Evolutionary conservation across 2,888 invertebrate species (phyloP).

Genomic region (Steinernema scapterisci): DNA sequence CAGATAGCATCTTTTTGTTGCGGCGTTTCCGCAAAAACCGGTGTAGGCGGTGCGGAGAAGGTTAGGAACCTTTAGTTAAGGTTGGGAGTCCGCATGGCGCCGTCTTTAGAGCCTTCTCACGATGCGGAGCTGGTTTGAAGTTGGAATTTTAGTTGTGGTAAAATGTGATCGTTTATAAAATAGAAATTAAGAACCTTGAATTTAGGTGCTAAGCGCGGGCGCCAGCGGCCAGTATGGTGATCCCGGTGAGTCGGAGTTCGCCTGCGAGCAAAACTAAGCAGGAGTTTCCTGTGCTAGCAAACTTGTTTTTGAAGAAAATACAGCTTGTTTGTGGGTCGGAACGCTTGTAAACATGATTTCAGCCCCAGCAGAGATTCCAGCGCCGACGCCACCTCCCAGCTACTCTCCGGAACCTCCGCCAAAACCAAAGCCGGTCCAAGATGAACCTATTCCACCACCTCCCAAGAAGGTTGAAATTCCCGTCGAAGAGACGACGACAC

Average conservation of each 20-base stretch:
- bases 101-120: too few species aligned
- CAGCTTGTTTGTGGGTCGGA: too few species aligned
- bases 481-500: background rate
- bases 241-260: background rate
- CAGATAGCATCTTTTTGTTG: background rate
- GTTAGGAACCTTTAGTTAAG: background rate
- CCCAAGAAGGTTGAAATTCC: constrained; percentile 18
- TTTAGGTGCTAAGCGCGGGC: background rate
- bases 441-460: background rate
- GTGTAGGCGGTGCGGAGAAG: constrained; percentile 2
- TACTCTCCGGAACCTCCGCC: constrained; percentile 1
- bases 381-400: constrained; percentile 11
- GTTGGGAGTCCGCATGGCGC: background rate
- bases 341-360: background rate
- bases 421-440: background rate
- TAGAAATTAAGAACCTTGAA: too few species aligned
- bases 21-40: constrained; percentile 7
- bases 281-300: background rate
- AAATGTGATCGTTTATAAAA: too few species aligned
- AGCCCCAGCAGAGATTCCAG: background rate
- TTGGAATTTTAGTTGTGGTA: too few species aligned
- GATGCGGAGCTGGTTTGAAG: too few species aligned
- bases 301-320: background rate
- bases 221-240: background rate
- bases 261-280: background rate